These are phyloP conservation scores for Noctua comes DNA, from an alignment of 2,888 invertebrate species.

Conservation along the genomic window DNA sequence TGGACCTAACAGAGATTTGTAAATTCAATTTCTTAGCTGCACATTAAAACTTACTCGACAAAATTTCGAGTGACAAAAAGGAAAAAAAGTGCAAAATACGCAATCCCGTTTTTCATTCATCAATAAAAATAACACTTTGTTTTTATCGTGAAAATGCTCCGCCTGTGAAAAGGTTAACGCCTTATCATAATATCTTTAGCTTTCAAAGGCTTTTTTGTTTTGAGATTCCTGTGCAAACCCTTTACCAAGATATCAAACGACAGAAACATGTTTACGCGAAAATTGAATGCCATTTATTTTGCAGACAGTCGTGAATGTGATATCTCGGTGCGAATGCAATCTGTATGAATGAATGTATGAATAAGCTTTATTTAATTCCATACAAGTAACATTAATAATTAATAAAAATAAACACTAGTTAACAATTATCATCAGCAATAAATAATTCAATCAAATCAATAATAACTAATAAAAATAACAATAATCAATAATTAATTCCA, in stretches of 20 bases:
- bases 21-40: neutral
- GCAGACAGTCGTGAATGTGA: constrained; percentile 23
- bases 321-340: constrained; percentile 11
- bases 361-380: no score
- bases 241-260: constrained; percentile 40
- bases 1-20: neutral
- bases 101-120: constrained; percentile 27
- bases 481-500: no score
- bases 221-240: constrained; percentile 19
- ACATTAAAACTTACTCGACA: neutral
- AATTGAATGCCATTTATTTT: constrained; percentile 30
- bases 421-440: no score
- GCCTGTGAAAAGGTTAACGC: constrained; percentile 42
- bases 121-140: constrained; percentile 33
- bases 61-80: neutral
- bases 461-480: no score
- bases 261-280: constrained; percentile 36
- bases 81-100: constrained; percentile 3
- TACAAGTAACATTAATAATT: no score
- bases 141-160: constrained; percentile 41
- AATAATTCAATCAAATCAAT: no score
- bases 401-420: no score
- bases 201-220: constrained; percentile 44
- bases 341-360: neutral
- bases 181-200: constrained; percentile 48